Evolutionary conservation across 1,140 invertebrate species (phyloP).

Genomic region (Asobara japonica): DNA sequence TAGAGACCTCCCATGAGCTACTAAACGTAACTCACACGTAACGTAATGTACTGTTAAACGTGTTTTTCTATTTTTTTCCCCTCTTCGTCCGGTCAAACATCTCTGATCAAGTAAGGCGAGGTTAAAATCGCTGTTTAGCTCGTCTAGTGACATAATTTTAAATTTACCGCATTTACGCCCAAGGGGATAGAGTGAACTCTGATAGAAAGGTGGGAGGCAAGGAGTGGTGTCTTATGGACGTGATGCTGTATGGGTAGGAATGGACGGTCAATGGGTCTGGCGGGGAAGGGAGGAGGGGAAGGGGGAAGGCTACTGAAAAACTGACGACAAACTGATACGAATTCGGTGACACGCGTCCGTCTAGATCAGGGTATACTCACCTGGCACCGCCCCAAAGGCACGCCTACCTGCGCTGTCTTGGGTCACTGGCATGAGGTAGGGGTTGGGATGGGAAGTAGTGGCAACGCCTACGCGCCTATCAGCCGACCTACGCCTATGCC

Average conservation of each 20-base stretch:
- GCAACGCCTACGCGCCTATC: conserved; percentile 56
- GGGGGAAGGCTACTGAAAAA: not conserved
- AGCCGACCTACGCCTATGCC: conserved; percentile 34
- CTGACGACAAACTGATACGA: conserved; percentile 43
- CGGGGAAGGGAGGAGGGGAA: not conserved
- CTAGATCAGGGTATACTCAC: conserved; percentile 62
- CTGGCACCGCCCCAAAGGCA: conserved; percentile 64
- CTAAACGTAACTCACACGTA: no score
- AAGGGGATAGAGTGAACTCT: not conserved
- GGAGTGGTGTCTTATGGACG: not conserved
- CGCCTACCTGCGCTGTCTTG: conserved; percentile 64
- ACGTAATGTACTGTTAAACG: no score
- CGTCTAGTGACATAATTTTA: no score
- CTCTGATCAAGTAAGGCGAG: no score
- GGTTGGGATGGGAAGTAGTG: conserved; percentile 19
- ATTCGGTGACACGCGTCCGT: conserved; percentile 39
- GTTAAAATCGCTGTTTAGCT: no score
- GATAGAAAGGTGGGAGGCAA: not conserved
- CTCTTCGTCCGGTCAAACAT: no score
- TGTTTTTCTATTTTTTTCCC: no score
- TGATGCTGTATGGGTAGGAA: not conserved
- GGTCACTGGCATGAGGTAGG: conserved; percentile 21
- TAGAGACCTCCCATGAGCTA: no score
- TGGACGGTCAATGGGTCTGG: not conserved
- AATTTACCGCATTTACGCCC: not conserved